Evolutionary conservation across 2,797 vertebrate species (phyloP).

Genomic region (Gadopsis marmoratus): DNA sequence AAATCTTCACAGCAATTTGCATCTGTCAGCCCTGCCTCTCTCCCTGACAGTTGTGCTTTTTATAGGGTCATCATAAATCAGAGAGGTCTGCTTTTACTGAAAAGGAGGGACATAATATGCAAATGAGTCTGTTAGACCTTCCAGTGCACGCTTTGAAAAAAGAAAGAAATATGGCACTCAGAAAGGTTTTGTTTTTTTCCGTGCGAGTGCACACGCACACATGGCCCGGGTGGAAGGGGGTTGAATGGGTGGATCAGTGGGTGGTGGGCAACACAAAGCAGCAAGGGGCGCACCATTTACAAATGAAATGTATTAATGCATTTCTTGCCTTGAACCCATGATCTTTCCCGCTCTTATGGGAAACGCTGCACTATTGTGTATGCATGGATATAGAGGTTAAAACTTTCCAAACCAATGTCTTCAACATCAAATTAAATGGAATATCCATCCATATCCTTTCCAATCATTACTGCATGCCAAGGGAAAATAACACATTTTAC

Average conservation of each 20-base stretch:
- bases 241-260: not conserved
- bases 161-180: slow-evolving; percentile 8
- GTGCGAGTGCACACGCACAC: not conserved
- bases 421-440: not conserved
- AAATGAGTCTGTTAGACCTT: slow-evolving; percentile 66
- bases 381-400: not conserved
- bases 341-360: not conserved
- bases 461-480: not conserved
- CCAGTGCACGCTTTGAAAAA: slow-evolving; percentile 19
- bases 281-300: slow-evolving; percentile 13
- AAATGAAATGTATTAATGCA: slow-evolving; percentile 29
- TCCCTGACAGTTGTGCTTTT: slow-evolving; percentile 63
- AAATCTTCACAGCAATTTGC: slow-evolving; percentile 75
- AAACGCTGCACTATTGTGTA: not conserved
- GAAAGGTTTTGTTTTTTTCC: slow-evolving; percentile 7
- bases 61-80: slow-evolving; percentile 75
- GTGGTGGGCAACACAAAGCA: slow-evolving; percentile 18
- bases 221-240: not conserved
- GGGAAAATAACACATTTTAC: not conserved
- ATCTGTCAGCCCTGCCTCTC: slow-evolving; percentile 64
- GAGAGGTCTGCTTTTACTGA: slow-evolving; percentile 42
- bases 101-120: slow-evolving; percentile 64
- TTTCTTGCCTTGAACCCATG: not conserved
- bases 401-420: not conserved
- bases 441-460: not conserved